Evolutionary conservation across 2,113 vertebrate genomes (phyloP).

Genomic region (Mobula birostris): DNA sequence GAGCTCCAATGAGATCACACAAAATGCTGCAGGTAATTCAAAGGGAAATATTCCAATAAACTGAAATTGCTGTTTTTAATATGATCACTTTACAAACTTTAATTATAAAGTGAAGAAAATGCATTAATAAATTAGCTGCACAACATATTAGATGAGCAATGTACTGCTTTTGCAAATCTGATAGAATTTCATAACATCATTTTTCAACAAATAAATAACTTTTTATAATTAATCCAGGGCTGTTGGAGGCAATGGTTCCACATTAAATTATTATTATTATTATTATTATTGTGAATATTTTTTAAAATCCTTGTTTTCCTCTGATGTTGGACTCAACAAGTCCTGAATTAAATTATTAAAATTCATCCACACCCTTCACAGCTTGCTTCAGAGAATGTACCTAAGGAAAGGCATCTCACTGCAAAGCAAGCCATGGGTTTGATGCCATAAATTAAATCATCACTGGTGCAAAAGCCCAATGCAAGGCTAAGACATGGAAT

Average conservation of each 20-base stretch:
- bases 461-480: background rate
- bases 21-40: background rate
- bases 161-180: background rate
- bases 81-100: background rate
- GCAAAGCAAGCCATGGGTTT: background rate
- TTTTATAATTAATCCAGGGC: background rate
- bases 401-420: background rate
- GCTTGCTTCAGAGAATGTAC: background rate
- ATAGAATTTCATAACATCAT: background rate
- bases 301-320: no score
- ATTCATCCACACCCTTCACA: background rate
- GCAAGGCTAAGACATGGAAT: background rate
- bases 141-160: background rate
- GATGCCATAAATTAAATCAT: background rate
- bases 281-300: no score
- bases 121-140: background rate
- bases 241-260: background rate
- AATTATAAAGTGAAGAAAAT: background rate
- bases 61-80: background rate
- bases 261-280: no score
- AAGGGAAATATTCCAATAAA: background rate
- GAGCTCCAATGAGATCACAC: background rate
- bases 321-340: no score
- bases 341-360: background rate
- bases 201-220: background rate